phyloP scores from a whole-genome alignment of 2,797 vertebrate species.

The Geotria australis region DNA sequence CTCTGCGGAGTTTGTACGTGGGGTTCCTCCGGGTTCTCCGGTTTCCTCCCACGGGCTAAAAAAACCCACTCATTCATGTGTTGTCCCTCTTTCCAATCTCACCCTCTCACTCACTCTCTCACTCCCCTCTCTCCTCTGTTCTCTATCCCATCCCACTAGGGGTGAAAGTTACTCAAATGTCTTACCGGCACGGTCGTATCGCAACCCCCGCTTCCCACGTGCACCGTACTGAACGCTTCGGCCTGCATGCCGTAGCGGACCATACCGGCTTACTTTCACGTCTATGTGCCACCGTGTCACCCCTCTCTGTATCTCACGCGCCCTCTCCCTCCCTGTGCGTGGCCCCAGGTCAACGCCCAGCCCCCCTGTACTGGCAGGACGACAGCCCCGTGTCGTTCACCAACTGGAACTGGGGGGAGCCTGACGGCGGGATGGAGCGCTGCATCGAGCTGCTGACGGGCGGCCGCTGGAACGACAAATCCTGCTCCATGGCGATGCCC shows the following conservation, averaged over 20 bases:
- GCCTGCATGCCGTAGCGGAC: no score
- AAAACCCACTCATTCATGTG: background rate
- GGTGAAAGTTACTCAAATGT: no score
- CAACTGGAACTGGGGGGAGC: background rate
- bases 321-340: background rate
- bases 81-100: background rate
- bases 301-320: background rate
- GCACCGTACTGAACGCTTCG: no score
- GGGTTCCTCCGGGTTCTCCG: no score
- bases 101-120: background rate
- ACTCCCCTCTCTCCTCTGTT: background rate
- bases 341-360: background rate
- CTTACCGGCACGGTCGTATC: no score
- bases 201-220: no score
- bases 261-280: no score
- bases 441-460: no score
- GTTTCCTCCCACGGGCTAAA: background rate
- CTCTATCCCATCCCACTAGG: background rate
- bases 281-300: background rate
- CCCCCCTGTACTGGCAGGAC: background rate
- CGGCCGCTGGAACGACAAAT: no score
- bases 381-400: background rate
- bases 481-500: background rate
- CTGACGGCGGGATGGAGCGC: background rate
- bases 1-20: no score